phyloP scores from a whole-genome alignment of 1,140 invertebrate species.

The Psilanteris sp. region DNA sequence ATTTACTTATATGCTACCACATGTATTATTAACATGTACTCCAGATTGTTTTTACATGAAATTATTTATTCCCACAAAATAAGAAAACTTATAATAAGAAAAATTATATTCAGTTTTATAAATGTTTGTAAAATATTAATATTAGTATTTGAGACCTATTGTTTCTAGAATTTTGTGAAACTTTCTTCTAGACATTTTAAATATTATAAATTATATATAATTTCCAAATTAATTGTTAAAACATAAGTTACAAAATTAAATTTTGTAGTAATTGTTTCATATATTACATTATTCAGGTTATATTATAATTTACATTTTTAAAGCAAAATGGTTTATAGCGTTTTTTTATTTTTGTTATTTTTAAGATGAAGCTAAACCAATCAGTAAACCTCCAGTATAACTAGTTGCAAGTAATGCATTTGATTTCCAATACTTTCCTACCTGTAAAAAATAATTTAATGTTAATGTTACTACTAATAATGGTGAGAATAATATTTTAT shows the following conservation, averaged over 20 bases:
- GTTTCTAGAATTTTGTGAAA: too few relatives aligned
- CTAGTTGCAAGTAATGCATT: conserved; percentile 89
- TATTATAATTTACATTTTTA: conserved; percentile 24
- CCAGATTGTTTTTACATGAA: too few relatives aligned
- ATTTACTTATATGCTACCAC: too few relatives aligned
- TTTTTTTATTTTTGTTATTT: neutral
- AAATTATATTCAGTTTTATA: conserved; percentile 22
- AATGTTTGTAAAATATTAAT: conserved; percentile 4
- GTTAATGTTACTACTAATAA: conserved; percentile 1
- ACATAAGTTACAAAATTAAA: too few relatives aligned
- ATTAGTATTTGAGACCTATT: too few relatives aligned
- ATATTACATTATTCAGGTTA: too few relatives aligned
- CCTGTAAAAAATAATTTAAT: conserved; percentile 81
- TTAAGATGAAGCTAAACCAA: conserved; percentile 85
- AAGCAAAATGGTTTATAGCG: neutral
- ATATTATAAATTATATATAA: too few relatives aligned
- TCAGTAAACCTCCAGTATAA: conserved; percentile 91
- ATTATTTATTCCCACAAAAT: conserved; percentile 23
- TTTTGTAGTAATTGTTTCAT: too few relatives aligned
- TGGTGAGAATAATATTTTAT: neutral
- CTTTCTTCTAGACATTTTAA: too few relatives aligned
- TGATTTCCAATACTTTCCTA: conserved; percentile 85
- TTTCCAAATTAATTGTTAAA: too few relatives aligned
- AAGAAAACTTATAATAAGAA: conserved; percentile 25
- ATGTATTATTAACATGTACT: too few relatives aligned